Percentiles rank a stretch among this genome's conserved stretches.
Evolutionary conservation across 2,888 invertebrate species (phyloP).

Genomic region (Galeruca laticollis): DNA sequence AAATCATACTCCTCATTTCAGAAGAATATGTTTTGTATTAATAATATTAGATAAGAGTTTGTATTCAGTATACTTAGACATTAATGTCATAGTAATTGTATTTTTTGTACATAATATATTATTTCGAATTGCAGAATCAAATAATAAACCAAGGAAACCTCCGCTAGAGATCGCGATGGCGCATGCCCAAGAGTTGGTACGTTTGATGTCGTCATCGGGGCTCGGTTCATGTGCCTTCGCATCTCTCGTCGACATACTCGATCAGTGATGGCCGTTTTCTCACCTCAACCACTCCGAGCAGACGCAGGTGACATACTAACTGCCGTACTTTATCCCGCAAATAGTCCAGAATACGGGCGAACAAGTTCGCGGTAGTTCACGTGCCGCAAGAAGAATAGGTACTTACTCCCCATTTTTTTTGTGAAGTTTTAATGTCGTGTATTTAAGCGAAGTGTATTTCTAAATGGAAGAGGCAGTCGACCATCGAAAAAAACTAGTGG

Average conservation of each 20-base stretch:
- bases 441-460: conserved; percentile 10
- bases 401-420: conserved; percentile 43
- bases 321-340: conserved; percentile 48
- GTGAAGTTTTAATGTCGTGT: conserved; percentile 37
- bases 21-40: no score
- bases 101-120: conserved; percentile 1
- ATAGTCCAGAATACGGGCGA: conserved; percentile 14
- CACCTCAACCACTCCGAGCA: conserved; percentile 30
- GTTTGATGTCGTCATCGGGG: conserved; percentile 89
- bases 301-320: conserved; percentile 42
- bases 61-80: background rate
- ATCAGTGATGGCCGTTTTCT: conserved; percentile 68
- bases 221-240: conserved; percentile 96
- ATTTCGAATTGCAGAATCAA: conserved; percentile 76
- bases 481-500: conserved; percentile 2
- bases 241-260: conserved; percentile 86
- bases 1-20: no score
- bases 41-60: no score
- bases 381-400: conserved; percentile 43
- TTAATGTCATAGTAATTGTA: background rate
- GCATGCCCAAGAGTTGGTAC: conserved; percentile 90
- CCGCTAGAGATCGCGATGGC: conserved; percentile 93
- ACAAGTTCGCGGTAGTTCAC: conserved; percentile 26
- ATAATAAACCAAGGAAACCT: conserved; percentile 90
- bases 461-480: conserved; percentile 10